These are phyloP conservation scores for Epinephelus fuscoguttatus DNA, from an alignment of 2,113 vertebrate species.

Conservation along the genomic window DNA sequence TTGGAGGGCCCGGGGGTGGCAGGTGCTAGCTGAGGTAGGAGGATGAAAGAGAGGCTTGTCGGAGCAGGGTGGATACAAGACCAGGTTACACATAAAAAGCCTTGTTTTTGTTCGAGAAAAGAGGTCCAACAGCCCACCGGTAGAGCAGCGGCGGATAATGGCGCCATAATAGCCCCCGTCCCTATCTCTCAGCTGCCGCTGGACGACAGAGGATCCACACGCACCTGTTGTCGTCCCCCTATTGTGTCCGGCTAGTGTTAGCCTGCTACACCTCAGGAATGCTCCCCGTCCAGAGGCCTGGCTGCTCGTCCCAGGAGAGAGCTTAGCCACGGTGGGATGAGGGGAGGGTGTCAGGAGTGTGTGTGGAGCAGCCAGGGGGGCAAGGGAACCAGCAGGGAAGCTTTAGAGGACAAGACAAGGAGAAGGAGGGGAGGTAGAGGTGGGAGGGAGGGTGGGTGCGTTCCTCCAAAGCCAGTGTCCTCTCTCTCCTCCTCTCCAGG, in stretches of 20 bases:
- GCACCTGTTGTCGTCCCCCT: slow-evolving; percentile 78
- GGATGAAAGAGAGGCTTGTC: slow-evolving; percentile 79
- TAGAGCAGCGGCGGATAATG: slow-evolving; percentile 68
- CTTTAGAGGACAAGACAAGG: slow-evolving; percentile 67
- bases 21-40: slow-evolving; percentile 80
- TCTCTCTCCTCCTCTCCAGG: slow-evolving; percentile 77
- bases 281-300: slow-evolving; percentile 72
- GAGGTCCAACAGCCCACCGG: slow-evolving; percentile 67
- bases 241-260: slow-evolving; percentile 73
- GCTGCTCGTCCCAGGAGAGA: slow-evolving; percentile 78
- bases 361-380: background rate
- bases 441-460: slow-evolving; percentile 46
- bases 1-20: slow-evolving; percentile 63
- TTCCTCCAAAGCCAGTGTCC: slow-evolving; percentile 76
- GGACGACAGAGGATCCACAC: slow-evolving; percentile 78
- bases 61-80: slow-evolving; percentile 62
- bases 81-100: slow-evolving; percentile 82
- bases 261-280: slow-evolving; percentile 73
- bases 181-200: slow-evolving; percentile 81
- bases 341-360: slow-evolving; percentile 51
- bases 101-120: slow-evolving; percentile 71
- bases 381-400: slow-evolving; percentile 61
- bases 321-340: slow-evolving; percentile 65
- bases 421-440: slow-evolving; percentile 49
- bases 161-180: slow-evolving; percentile 62